These are phyloP conservation scores for Melanotaenia nigrans DNA, from an alignment of 2,797 vertebrate genomes.

Conservation along the genomic window DNA sequence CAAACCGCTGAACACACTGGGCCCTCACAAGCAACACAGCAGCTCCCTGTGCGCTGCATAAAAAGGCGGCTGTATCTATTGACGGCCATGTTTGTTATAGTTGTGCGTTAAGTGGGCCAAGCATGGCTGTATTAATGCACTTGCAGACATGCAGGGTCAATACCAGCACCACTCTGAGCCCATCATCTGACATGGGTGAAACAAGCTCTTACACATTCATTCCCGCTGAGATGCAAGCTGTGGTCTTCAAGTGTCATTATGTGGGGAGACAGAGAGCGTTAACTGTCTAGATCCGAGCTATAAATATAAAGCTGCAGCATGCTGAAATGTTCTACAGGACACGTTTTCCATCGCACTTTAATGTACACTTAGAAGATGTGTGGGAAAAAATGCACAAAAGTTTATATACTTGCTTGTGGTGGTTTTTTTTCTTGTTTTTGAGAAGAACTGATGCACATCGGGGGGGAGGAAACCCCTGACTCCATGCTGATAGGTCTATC, in stretches of 20 bases:
- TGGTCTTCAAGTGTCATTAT: slow-evolving; percentile 51
- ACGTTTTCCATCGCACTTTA: too few species aligned
- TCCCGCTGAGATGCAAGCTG: slow-evolving; percentile 31
- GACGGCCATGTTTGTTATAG: slow-evolving; percentile 66
- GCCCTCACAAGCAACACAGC: slow-evolving; percentile 45
- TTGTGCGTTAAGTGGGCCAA: slow-evolving; percentile 60
- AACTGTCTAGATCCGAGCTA: slow-evolving; percentile 14
- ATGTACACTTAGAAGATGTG: neutral
- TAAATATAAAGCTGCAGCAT: slow-evolving; percentile 6
- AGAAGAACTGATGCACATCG: neutral
- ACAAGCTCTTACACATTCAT: slow-evolving; percentile 49
- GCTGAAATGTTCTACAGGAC: slow-evolving; percentile 4
- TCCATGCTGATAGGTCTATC: too few species aligned
- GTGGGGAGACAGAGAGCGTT: slow-evolving; percentile 32
- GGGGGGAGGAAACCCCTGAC: too few species aligned
- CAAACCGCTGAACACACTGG: slow-evolving; percentile 43
- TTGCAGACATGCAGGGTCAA: slow-evolving; percentile 59
- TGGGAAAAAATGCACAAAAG: neutral
- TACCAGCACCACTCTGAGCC: slow-evolving; percentile 38
- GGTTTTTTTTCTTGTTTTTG: neutral
- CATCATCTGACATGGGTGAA: slow-evolving; percentile 41
- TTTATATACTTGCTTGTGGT: neutral
- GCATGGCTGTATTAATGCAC: slow-evolving; percentile 61
- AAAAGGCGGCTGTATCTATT: slow-evolving; percentile 52
- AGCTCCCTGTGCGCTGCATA: slow-evolving; percentile 35